Percentiles rank a stretch among this genome's conserved stretches.
Conservation (phyloP, 2,888 invertebrate species). For the Plagodis pulveraria region DNA sequence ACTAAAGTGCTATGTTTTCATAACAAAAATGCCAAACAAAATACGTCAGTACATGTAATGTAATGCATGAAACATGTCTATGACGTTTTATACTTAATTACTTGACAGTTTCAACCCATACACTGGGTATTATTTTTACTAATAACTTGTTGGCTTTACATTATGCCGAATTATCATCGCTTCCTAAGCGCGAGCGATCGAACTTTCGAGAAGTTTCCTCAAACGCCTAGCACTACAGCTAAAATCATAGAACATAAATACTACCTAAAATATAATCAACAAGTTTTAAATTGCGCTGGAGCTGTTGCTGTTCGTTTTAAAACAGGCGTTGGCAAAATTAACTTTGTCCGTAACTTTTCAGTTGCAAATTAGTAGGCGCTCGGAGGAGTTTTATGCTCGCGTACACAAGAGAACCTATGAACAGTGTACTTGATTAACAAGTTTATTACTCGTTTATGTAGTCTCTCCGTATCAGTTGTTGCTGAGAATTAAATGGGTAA, state of each 20-base stretch:
- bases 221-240: conserved; percentile 49
- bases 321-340: conserved; percentile 42
- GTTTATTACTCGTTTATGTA: conserved; percentile 46
- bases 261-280: conserved; percentile 45
- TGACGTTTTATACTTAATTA: too few species aligned
- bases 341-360: conserved; percentile 37
- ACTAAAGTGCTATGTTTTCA: too few species aligned
- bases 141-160: conserved; percentile 9
- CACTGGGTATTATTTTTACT: too few species aligned
- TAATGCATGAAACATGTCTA: too few species aligned
- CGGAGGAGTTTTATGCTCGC: conserved; percentile 34
- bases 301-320: conserved; percentile 22
- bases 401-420: conserved; percentile 29
- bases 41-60: too few species aligned
- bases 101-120: too few species aligned
- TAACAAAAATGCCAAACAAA: too few species aligned
- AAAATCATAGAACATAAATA: too few species aligned
- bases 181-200: conserved; percentile 8
- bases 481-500: conserved; percentile 23
- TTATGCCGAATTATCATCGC: too few species aligned
- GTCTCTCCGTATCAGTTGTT: conserved; percentile 15
- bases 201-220: conserved; percentile 30
- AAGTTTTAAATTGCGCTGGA: conserved; percentile 40
- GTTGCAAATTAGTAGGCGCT: conserved; percentile 32
- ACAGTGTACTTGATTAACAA: conserved; percentile 24